Evolutionary conservation across 30 jellyfish, hydroid and myxozoan genomes (phyloP), one percentile per base, ranked within the genome.

Genomic region (Aurelia sp.): DNA sequence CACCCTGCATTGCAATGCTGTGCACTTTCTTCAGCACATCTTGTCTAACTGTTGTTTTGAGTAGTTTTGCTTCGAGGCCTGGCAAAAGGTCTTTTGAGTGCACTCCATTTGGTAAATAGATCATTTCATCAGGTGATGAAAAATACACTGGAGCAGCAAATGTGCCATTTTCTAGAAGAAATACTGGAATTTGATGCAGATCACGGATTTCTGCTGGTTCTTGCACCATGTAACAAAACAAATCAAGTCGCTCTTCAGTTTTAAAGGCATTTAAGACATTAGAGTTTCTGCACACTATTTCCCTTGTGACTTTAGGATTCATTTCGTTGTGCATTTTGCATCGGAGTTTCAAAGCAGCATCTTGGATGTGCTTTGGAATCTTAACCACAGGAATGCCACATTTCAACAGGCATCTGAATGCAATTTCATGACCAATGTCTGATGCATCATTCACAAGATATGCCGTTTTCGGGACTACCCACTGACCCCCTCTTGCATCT

Each of bases 71-170:
- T 58, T 69, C 85, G 15, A 67, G 70, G 48, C 91, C 91, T 35
- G 91, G 91, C 24, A 81, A 48, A 31, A 81, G 68, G 13, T 69
- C 76, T 19, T 67, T 81, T 33, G 85, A 24, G 62, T 81, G 91
- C 20, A 64, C 68, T n/a, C n/a, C 50, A 24, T 68, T 38, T 50
- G 91, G 70, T 2, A 81, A 33, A 55, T 20, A 68, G 59, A 75
- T 59, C 24, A 73, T 48, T 20, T 18, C 38, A 21, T 20, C 33
- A 38, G 38, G 66, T n/a, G 11, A 3, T 4, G 9, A 9, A 38
- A 3, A 10, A 5, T 67, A 18, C 76, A 15, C 66, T 31, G 91
- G 86, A 2, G 18, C 18, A 7, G 85, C 76, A 68, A 81, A 81
- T 3, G 74, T 13, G 24, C 79, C 91, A 68, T 68, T 59, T 31